Conservation (phyloP, 2,113 vertebrate species). For the Phylloscopus trochiloides region DNA sequence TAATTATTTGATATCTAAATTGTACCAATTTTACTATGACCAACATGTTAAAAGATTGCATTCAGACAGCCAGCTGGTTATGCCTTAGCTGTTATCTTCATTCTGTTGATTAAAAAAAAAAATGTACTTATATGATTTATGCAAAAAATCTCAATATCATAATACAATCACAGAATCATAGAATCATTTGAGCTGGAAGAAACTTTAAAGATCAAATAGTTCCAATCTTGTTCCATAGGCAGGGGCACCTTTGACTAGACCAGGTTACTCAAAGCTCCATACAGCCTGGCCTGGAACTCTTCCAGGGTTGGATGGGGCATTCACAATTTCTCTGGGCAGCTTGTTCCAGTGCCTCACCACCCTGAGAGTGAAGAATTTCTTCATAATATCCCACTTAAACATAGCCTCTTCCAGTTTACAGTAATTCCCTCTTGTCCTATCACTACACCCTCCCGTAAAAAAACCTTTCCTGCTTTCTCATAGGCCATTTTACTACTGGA, state of each 20-base stretch:
- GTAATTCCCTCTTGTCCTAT: neutral
- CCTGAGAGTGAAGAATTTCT: neutral
- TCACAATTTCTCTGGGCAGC: neutral
- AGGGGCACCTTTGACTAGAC: neutral
- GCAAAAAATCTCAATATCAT: neutral
- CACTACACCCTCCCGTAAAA: no score
- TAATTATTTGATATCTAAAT: neutral
- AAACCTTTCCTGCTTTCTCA: neutral
- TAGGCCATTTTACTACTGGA: neutral
- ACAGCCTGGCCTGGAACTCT: neutral
- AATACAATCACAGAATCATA: neutral
- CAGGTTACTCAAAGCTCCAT: neutral
- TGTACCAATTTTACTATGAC: neutral
- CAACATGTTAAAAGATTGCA: neutral
- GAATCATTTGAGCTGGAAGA: neutral
- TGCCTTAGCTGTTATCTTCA: neutral
- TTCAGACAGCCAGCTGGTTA: neutral
- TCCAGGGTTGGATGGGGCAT: neutral
- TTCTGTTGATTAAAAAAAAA: neutral
- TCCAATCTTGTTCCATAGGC: rapidly evolving
- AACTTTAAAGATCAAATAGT: neutral
- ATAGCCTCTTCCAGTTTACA: neutral
- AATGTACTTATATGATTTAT: neutral
- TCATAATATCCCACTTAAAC: neutral
- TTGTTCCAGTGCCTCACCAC: neutral